These are phyloP conservation scores for Globodera ellingtonae DNA, from an alignment of 1,140 invertebrate genomes.

Conservation along the genomic window DNA sequence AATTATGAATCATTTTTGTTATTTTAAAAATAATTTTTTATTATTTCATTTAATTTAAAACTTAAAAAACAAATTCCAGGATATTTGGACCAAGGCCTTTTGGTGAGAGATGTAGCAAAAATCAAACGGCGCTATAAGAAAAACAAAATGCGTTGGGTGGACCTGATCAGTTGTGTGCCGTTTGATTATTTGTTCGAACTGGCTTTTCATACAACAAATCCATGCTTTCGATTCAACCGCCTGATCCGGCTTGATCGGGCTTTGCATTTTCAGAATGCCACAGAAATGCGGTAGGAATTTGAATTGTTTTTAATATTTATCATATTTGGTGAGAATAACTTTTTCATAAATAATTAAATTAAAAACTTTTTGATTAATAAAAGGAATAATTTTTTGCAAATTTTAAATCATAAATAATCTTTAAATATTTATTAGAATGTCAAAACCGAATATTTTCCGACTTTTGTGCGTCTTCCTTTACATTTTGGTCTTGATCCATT, in stretches of 20 bases:
- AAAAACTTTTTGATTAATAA: too few species aligned
- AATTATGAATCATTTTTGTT: too few species aligned
- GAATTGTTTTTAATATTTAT: too few species aligned
- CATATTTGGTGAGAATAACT: too few species aligned
- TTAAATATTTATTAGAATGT: conserved; percentile 70
- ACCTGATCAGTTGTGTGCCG: conserved; percentile 3
- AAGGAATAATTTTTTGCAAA: too few species aligned
- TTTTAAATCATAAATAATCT: too few species aligned
- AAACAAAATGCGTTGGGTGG: not conserved
- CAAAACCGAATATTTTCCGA: conserved; percentile 77
- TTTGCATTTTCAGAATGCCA: conserved; percentile 8
- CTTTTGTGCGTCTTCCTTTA: conserved; percentile 73
- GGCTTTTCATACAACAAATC: conserved; percentile 19
- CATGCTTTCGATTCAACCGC: conserved; percentile 22
- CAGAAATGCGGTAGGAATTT: conserved; percentile 19
- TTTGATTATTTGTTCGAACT: conserved; percentile 22
- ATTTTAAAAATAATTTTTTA: too few species aligned
- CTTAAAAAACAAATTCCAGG: not conserved
- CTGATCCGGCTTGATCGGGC: conserved; percentile 12
- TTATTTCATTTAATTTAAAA: not conserved
- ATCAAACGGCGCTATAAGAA: conserved; percentile 10
- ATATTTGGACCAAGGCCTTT: conserved; percentile 26
- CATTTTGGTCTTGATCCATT: conserved; percentile 90
- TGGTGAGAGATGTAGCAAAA: conserved; percentile 19
- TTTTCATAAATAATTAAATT: too few species aligned